A percentile compares a stretch with the other conserved stretches of the same genome.
These are phyloP conservation scores for Aleiodes alternator DNA, from an alignment of 2,888 invertebrate species.

Conservation along the genomic window DNA sequence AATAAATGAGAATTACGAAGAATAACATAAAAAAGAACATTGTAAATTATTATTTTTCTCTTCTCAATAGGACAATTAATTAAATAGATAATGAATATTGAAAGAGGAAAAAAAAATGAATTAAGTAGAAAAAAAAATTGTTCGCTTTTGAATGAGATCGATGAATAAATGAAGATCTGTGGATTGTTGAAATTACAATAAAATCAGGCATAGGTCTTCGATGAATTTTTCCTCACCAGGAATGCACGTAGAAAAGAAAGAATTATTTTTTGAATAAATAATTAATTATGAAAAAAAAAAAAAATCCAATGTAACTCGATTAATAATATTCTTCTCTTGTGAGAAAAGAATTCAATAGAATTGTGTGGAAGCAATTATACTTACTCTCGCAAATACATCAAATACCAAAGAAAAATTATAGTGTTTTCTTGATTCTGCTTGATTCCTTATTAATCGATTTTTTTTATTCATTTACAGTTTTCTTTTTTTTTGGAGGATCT, in stretches of 20 bases:
- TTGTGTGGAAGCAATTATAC: constrained; percentile 1
- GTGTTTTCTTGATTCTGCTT: background rate
- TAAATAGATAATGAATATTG: constrained; percentile 15
- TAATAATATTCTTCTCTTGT: background rate
- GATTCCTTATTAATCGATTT: constrained; percentile 36
- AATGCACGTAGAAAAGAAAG: background rate
- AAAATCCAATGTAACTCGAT: constrained; percentile 25
- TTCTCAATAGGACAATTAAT: constrained; percentile 10
- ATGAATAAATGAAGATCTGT: constrained; percentile 8
- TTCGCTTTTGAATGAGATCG: constrained; percentile 17
- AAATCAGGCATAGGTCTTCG: constrained; percentile 1
- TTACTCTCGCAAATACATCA: constrained; percentile 34
- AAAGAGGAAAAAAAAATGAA: background rate
- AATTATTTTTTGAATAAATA: constrained; percentile 29
- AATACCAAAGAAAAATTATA: constrained; percentile 39
- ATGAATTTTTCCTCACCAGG: background rate
- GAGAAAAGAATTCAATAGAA: constrained; percentile 1
- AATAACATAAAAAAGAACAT: constrained; percentile 35
- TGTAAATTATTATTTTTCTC: constrained; percentile 54
- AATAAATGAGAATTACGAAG: constrained; percentile 42
- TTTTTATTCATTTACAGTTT: background rate
- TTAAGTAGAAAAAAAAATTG: background rate
- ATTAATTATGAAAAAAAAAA: background rate
- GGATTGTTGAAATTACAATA: constrained; percentile 25
- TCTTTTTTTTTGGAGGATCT: background rate